Evolutionary conservation across 2,888 invertebrate species (phyloP).

Genomic region (Brachynemurus nebulosus): DNA sequence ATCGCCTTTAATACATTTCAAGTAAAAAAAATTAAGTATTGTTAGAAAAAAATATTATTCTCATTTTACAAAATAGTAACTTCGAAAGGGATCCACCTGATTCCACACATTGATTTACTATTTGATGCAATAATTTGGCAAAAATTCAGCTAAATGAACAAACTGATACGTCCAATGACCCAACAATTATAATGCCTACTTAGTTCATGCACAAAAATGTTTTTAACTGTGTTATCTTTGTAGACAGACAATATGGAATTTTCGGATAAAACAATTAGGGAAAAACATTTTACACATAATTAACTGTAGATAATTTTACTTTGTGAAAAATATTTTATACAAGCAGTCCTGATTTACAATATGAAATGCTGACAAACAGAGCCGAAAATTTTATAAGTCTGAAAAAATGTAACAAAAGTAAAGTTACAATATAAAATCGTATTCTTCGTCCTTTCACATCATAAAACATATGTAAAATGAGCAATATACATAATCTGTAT

Average conservation of each 20-base stretch:
- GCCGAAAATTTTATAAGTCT: slow-evolving; percentile 49
- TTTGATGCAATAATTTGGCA: slow-evolving; percentile 58
- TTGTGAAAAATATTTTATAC: too few species aligned
- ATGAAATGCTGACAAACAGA: slow-evolving; percentile 79
- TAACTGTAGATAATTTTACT: too few species aligned
- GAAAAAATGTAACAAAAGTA: slow-evolving; percentile 27
- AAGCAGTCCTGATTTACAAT: slow-evolving; percentile 55
- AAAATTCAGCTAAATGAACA: slow-evolving; percentile 42
- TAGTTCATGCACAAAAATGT: slow-evolving; percentile 64
- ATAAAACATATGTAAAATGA: too few species aligned
- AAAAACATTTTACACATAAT: too few species aligned
- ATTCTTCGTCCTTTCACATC: too few species aligned
- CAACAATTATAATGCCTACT: slow-evolving; percentile 75
- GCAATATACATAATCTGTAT: too few species aligned
- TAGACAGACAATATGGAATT: slow-evolving; percentile 48
- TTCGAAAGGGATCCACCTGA: slow-evolving; percentile 43
- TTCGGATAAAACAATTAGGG: slow-evolving; percentile 40
- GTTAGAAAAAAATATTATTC: too few species aligned
- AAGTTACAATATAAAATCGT: too few species aligned
- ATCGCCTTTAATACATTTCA: too few species aligned
- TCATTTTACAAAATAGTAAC: too few species aligned
- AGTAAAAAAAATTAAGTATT: too few species aligned
- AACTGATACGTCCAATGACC: slow-evolving; percentile 71
- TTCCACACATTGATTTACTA: slow-evolving; percentile 51
- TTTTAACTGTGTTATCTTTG: slow-evolving; percentile 33